Percentiles rank a stretch among this genome's conserved stretches.
Evolutionary conservation across 2,113 vertebrate species (phyloP).

Genomic region (Antigone vipio): DNA sequence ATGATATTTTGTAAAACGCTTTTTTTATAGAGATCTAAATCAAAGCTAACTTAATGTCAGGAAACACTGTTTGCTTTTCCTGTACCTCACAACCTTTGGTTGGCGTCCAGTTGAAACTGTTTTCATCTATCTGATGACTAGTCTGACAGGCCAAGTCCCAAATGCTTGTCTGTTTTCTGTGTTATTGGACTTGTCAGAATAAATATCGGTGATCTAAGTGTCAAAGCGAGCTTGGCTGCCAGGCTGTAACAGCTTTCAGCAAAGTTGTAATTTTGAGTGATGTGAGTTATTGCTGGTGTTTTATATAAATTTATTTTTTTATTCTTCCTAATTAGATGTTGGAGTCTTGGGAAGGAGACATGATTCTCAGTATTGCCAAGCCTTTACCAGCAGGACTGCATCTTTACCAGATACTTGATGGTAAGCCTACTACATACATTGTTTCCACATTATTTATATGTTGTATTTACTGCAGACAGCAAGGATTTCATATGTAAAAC

Average conservation of each 20-base stretch:
- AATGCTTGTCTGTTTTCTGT: background rate
- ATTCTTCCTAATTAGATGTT: conserved; percentile 57
- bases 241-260: background rate
- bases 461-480: background rate
- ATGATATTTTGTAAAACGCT: background rate
- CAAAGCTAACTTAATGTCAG: background rate
- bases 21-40: background rate
- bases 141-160: background rate
- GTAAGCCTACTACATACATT: conserved; percentile 64
- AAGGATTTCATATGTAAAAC: background rate
- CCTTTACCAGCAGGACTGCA: conserved; percentile 90
- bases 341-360: conserved; percentile 89
- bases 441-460: background rate
- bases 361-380: conserved; percentile 87
- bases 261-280: background rate
- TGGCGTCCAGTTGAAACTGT: background rate
- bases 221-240: background rate
- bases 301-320: background rate
- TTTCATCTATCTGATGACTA: background rate
- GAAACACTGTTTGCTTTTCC: background rate
- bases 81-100: background rate
- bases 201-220: background rate
- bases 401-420: conserved; percentile 83
- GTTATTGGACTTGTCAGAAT: background rate
- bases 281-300: background rate